These are phyloP conservation scores for Oncorhynchus keta DNA, from an alignment of 2,113 vertebrate genomes.

Conservation along the genomic window DNA sequence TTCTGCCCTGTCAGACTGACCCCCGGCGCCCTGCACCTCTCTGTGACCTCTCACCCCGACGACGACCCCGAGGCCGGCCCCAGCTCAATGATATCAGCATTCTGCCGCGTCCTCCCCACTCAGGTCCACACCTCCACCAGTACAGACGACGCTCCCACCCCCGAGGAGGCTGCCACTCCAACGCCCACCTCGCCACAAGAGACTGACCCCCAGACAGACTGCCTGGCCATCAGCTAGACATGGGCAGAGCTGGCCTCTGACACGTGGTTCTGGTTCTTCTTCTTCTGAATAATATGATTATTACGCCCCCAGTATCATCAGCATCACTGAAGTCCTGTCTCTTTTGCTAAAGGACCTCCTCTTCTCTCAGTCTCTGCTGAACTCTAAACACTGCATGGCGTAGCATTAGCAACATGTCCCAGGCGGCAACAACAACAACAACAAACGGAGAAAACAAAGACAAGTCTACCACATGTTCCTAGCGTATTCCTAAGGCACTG, in stretches of 20 bases:
- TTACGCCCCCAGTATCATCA: slow-evolving; percentile 30
- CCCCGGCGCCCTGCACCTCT: slow-evolving; percentile 77
- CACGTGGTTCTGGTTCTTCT: not conserved
- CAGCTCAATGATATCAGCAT: slow-evolving; percentile 61
- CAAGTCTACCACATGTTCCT: slow-evolving; percentile 60
- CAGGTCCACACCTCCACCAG: slow-evolving; percentile 91
- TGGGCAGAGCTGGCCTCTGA: slow-evolving; percentile 79
- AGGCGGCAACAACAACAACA: slow-evolving; percentile 55
- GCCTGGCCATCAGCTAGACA: slow-evolving; percentile 81
- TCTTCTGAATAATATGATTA: slow-evolving; percentile 30
- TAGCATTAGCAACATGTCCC: slow-evolving; percentile 78
- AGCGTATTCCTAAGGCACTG: slow-evolving; percentile 70
- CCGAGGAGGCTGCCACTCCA: slow-evolving; percentile 63
- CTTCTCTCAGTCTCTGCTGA: slow-evolving; percentile 53
- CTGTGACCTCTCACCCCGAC: slow-evolving; percentile 77
- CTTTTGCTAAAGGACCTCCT: slow-evolving; percentile 34
- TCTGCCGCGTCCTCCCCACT: slow-evolving; percentile 77
- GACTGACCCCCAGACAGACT: slow-evolving; percentile 80
- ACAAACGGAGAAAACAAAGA: slow-evolving; percentile 14
- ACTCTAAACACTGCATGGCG: slow-evolving; percentile 80
- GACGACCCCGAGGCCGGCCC: slow-evolving; percentile 67
- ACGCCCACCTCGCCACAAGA: slow-evolving; percentile 70
- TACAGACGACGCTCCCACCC: slow-evolving; percentile 78
- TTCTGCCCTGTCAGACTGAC: slow-evolving; percentile 93
- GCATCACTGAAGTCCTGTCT: slow-evolving; percentile 38